Evolutionary conservation across 2,888 invertebrate species (phyloP).

Genomic region (Cephonodes hylas): DNA sequence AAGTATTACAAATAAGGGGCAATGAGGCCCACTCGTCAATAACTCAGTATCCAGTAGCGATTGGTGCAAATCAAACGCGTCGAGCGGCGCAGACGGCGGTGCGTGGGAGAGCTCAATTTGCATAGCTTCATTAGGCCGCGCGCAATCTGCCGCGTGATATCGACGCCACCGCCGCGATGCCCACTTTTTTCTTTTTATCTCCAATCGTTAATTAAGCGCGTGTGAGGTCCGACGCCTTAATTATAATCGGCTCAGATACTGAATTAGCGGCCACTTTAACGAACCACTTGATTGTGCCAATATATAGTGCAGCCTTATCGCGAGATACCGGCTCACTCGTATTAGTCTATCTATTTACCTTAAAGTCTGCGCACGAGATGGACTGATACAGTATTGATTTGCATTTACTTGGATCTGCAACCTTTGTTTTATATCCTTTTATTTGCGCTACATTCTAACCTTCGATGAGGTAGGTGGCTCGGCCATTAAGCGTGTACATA

Average conservation of each 20-base stretch:
- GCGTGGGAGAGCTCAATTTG: constrained; percentile 50
- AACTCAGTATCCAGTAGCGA: not conserved
- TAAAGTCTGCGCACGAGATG: not conserved
- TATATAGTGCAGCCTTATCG: not conserved
- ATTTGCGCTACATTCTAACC: not conserved
- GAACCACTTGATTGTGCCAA: not conserved
- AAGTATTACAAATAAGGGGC: not conserved
- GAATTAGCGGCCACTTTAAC: constrained; percentile 26
- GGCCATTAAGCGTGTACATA: not conserved
- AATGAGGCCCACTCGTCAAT: not conserved
- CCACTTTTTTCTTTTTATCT: constrained; percentile 36
- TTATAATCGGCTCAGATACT: constrained; percentile 57
- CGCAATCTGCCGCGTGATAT: constrained; percentile 40
- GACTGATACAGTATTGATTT: not conserved
- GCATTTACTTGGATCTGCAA: too few species aligned
- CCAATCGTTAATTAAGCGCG: constrained; percentile 57
- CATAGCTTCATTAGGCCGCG: constrained; percentile 57
- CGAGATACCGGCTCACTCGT: not conserved
- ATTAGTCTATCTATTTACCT: constrained; percentile 6
- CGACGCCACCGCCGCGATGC: constrained; percentile 29
- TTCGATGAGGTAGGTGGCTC: not conserved
- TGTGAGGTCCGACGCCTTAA: constrained; percentile 69
- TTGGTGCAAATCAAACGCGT: constrained; percentile 9
- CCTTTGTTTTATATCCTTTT: too few species aligned
- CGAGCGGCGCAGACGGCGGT: too few species aligned